Evolutionary conservation across 2,797 vertebrate species (phyloP).

Genomic region (Hippocampus kuda): DNA sequence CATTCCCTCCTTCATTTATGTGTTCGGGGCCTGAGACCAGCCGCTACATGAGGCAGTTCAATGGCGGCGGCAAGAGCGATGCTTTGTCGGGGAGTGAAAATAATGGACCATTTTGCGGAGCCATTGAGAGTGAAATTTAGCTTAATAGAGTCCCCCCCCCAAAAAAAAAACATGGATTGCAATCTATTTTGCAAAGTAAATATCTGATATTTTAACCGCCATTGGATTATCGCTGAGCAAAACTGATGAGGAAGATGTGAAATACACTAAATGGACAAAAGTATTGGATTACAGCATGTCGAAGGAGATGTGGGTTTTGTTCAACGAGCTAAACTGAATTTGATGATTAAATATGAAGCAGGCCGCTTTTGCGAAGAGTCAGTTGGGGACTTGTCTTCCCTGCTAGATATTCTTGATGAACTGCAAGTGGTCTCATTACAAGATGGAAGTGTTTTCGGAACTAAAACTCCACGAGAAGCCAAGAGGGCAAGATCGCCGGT

Average conservation of each 20-base stretch:
- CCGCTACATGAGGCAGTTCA: slow-evolving; percentile 24
- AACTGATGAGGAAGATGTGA: neutral
- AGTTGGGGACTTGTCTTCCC: no score
- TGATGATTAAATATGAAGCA: no score
- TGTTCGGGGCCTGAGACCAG: slow-evolving; percentile 25
- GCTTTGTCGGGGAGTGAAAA: slow-evolving; percentile 18
- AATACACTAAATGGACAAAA: neutral
- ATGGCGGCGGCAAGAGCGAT: slow-evolving; percentile 12
- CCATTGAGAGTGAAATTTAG: slow-evolving; percentile 26
- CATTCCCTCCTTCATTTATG: slow-evolving; percentile 34
- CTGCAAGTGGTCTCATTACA: no score
- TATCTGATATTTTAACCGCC: neutral
- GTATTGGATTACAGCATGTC: neutral
- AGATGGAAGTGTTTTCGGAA: no score
- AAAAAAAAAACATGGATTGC: neutral
- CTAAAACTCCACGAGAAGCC: no score
- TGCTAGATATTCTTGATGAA: no score
- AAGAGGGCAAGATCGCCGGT: no score
- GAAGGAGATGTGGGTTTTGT: neutral
- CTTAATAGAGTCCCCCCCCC: slow-evolving; percentile 15
- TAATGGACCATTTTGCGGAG: slow-evolving; percentile 22
- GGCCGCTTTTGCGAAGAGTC: no score
- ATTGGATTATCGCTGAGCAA: slow-evolving; percentile 13
- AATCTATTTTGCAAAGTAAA: neutral
- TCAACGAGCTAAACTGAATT: neutral